Percentiles rank a stretch among this genome's conserved stretches.
These are phyloP conservation scores for Euzophera pinguis DNA, from an alignment of 2,888 invertebrate species.

Conservation along the genomic window DNA sequence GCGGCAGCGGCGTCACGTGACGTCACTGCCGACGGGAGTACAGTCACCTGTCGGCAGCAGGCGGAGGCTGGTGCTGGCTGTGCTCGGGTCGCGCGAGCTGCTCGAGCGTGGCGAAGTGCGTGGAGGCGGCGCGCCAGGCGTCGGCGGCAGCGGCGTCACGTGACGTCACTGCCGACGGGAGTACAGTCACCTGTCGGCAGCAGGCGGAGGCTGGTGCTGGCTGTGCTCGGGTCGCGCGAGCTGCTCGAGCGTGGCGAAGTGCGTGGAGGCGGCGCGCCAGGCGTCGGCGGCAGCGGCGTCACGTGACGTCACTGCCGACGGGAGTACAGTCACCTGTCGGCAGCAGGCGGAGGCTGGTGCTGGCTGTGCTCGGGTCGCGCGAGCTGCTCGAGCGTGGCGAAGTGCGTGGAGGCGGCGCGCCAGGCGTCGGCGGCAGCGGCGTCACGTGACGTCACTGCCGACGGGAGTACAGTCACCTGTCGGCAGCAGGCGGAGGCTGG, in stretches of 20 bases:
- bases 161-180: neutral
- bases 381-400: too few species aligned
- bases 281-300: too few species aligned
- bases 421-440: too few species aligned
- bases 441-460: too few species aligned
- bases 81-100: slow-evolving; percentile 13
- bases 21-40: neutral
- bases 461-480: neutral
- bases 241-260: too few species aligned
- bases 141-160: too few species aligned
- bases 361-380: slow-evolving; percentile 39
- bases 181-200: slow-evolving; percentile 2
- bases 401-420: too few species aligned
- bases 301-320: too few species aligned
- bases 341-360: slow-evolving; percentile 69
- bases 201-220: slow-evolving; percentile 10
- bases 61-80: slow-evolving; percentile 9
- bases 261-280: too few species aligned
- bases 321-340: slow-evolving; percentile 1
- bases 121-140: too few species aligned
- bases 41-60: slow-evolving; percentile 8
- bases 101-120: too few species aligned
- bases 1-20: too few species aligned
- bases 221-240: slow-evolving; percentile 15
- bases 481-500: slow-evolving; percentile 68